A percentile compares a stretch with the other conserved stretches of the same genome.
phyloP scores from a whole-genome alignment of 2,113 vertebrate genomes.

The Burhinus oedicnemus region DNA sequence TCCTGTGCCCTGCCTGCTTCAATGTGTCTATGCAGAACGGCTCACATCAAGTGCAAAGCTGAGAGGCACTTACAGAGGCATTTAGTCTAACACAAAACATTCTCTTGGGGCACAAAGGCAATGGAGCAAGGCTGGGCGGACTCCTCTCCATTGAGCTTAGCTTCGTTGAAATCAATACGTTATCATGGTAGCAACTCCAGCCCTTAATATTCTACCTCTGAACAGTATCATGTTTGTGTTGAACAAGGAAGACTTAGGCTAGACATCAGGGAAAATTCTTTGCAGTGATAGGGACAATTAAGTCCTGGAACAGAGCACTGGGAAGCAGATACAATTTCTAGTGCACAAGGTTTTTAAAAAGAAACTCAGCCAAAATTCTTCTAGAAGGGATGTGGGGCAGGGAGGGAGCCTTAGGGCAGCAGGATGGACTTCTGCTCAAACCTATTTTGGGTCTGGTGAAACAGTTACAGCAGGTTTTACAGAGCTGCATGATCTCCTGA shows the following conservation, averaged over 20 bases:
- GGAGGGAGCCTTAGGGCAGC: neutral
- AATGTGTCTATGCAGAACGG: neutral
- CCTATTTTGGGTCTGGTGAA: neutral
- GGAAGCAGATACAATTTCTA: neutral
- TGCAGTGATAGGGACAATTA: neutral
- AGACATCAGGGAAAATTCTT: neutral
- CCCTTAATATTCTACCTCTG: neutral
- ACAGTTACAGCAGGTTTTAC: neutral
- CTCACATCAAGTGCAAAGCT: neutral
- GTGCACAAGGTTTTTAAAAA: neutral
- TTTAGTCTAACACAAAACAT: constrained; percentile 5
- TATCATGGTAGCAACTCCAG: neutral
- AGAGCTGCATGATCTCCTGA: neutral
- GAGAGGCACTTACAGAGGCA: constrained; percentile 31
- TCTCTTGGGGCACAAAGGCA: neutral
- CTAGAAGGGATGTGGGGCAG: neutral
- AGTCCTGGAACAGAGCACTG: neutral
- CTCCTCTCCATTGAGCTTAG: neutral
- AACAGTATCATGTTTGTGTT: neutral
- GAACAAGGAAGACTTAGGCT: neutral
- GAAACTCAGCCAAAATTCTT: neutral
- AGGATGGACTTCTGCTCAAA: neutral
- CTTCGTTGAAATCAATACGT: neutral
- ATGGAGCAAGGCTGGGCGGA: neutral
- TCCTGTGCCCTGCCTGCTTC: neutral